A percentile compares a stretch with the other conserved stretches of the same genome.
phyloP scores from a whole-genome alignment of 2,113 vertebrate species.

The Platycercus adscitus region DNA sequence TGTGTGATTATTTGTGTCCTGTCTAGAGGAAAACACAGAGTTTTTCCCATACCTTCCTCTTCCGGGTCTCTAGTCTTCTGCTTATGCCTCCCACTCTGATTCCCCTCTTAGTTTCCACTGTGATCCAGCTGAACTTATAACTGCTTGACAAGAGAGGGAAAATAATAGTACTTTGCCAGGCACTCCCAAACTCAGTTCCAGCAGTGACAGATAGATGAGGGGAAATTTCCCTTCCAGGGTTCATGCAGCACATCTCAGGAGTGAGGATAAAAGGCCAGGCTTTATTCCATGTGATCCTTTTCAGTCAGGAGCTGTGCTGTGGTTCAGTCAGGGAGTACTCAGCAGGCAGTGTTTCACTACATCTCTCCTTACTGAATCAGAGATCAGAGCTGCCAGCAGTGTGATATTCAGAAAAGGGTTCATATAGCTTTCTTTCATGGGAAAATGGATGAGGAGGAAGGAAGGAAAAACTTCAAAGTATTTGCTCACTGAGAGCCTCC shows the following conservation, averaged over 20 bases:
- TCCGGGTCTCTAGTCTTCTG: background rate
- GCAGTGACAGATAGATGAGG: background rate
- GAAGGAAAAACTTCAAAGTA: background rate
- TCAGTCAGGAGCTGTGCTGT: background rate
- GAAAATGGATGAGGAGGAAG: background rate
- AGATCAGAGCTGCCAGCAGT: background rate
- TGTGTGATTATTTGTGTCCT: background rate
- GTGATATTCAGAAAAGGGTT: background rate
- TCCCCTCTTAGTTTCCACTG: background rate
- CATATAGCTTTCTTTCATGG: background rate
- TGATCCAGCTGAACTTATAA: background rate
- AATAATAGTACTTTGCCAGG: background rate
- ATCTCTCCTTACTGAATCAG: background rate
- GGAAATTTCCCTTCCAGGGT: background rate
- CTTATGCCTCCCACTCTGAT: background rate
- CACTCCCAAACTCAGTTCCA: background rate
- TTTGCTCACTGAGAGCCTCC: background rate
- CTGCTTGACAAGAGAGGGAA: background rate
- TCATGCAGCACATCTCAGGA: background rate
- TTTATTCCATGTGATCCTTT: background rate
- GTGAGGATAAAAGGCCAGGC: background rate
- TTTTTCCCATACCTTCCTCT: background rate
- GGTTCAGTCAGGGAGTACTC: background rate
- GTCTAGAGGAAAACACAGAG: background rate
- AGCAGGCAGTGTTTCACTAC: background rate